Evolutionary conservation across 2,888 invertebrate genomes (phyloP).

Genomic region (Heliconius aoede): DNA sequence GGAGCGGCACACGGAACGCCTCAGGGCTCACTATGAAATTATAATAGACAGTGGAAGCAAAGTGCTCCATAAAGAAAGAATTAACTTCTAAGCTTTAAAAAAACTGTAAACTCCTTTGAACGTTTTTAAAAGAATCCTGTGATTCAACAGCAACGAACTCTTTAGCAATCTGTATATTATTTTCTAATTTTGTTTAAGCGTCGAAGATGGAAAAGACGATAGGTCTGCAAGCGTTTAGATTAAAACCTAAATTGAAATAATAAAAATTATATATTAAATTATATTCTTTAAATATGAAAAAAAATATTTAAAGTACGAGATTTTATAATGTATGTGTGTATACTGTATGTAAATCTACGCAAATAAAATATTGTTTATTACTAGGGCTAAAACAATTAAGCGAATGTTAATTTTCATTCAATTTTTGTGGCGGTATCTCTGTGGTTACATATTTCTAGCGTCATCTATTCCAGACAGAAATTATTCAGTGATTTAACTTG

Average conservation of each 20-base stretch:
- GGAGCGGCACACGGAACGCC: conserved; percentile 48
- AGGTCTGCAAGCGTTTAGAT: conserved; percentile 13
- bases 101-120: conserved; percentile 72
- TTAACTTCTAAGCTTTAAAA: conserved; percentile 69
- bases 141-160: conserved; percentile 62
- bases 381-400: too few species aligned
- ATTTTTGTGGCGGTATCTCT: too few species aligned
- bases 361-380: too few species aligned
- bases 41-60: conserved; percentile 51
- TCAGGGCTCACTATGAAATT: conserved; percentile 49
- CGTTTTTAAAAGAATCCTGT: conserved; percentile 64
- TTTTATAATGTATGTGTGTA: neutral
- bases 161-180: conserved; percentile 53
- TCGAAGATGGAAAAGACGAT: conserved; percentile 21
- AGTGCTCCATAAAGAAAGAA: conserved; percentile 66
- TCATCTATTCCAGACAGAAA: neutral
- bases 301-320: neutral
- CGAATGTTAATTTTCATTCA: too few species aligned
- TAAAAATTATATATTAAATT: neutral
- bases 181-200: conserved; percentile 49
- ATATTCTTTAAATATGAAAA: neutral
- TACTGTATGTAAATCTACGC: neutral
- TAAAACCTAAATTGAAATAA: conserved; percentile 12
- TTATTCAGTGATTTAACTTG: neutral
- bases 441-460: neutral